phyloP scores from a whole-genome alignment of 2,113 vertebrate species.

The Sorex araneus region DNA sequence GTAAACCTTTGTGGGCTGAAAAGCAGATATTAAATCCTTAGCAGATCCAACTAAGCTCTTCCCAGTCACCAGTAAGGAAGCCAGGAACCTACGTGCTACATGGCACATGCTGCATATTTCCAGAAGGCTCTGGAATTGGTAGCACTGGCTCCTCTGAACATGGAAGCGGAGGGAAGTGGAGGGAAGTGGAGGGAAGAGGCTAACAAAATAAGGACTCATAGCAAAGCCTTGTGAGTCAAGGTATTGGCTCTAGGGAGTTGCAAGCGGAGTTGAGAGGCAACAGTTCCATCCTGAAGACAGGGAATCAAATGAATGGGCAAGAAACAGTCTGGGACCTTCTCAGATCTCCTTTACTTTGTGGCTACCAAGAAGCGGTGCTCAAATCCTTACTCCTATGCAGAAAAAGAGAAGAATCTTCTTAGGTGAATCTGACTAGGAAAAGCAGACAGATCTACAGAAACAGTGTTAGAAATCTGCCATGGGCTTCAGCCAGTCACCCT shows the following conservation, averaged over 20 bases:
- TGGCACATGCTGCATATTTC: not conserved
- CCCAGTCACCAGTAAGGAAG: not conserved
- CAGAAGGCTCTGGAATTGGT: not conserved
- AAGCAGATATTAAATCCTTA: conserved; percentile 15
- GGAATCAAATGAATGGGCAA: not conserved
- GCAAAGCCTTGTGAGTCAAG: not conserved
- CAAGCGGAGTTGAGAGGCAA: not conserved
- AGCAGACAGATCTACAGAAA: not conserved
- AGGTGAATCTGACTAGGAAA: not conserved
- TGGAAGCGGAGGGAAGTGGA: not conserved
- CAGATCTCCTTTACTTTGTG: not conserved
- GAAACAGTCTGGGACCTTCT: not conserved
- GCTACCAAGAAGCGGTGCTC: not conserved
- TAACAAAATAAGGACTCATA: not conserved
- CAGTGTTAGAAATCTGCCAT: not conserved
- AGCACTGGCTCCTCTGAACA: not conserved
- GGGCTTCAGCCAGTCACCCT: not conserved
- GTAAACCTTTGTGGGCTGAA: not conserved
- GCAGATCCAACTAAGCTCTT: not conserved
- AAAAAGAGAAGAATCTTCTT: not conserved
- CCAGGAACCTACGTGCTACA: not conserved
- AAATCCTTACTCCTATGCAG: not conserved
- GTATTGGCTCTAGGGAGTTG: not conserved
- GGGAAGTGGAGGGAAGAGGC: not conserved
- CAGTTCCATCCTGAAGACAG: not conserved